Evolutionary conservation across 2,113 vertebrate genomes (phyloP).

Genomic region (Myodes glareolus): DNA sequence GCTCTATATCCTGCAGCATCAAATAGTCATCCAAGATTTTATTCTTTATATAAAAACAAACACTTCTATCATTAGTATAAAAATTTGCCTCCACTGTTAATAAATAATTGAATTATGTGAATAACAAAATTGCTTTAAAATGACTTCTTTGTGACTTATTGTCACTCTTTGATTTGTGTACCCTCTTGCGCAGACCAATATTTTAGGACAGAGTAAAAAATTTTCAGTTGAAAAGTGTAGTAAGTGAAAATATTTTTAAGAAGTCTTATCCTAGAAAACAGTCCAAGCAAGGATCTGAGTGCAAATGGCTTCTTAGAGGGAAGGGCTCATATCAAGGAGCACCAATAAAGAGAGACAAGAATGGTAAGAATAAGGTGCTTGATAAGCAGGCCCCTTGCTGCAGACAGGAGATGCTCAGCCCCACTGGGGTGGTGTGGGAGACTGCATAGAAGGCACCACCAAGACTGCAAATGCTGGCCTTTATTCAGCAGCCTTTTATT

Average conservation of each 20-base stretch:
- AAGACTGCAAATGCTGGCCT: neutral
- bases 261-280: neutral
- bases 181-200: neutral
- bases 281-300: neutral
- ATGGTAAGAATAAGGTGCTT: neutral
- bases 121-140: neutral
- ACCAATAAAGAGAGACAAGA: too few relatives aligned
- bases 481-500: neutral
- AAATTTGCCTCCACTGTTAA: neutral
- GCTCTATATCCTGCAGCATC: neutral
- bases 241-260: neutral
- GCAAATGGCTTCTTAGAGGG: neutral
- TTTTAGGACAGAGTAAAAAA: neutral
- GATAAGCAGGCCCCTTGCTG: neutral
- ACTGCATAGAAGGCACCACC: neutral
- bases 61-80: neutral
- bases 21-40: neutral
- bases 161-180: neutral
- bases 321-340: neutral
- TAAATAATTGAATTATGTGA: neutral
- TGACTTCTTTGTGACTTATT: neutral
- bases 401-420: fast-evolving
- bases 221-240: neutral
- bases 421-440: neutral
- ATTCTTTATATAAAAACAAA: neutral